Evolutionary conservation across 2,797 vertebrate species (phyloP), one percentile per base, ranked within the genome.

Genomic region (Naso thynnoides): DNA sequence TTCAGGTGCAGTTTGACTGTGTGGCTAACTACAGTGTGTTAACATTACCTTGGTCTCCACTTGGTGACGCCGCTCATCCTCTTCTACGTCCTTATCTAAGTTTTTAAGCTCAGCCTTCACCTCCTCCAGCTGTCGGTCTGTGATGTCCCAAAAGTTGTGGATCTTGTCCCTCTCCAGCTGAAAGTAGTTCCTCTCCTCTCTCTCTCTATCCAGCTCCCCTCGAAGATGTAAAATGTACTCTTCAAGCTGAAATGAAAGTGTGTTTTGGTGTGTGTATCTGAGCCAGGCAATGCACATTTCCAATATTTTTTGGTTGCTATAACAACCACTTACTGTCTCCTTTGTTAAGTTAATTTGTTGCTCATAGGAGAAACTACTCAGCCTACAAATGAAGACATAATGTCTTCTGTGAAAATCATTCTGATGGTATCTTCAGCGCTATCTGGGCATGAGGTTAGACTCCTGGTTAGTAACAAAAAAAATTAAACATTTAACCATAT

Each of bases 181-280:
- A 80, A 97, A 97, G 39, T 95, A 97, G 89, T 95, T 98, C 11
- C 96, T 95, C 66, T 98, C 97, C 74, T 96, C 95, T 41, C 96
- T 91, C 64, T 96, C 96, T 0, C 94, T 88, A 36, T 98, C 96
- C 83, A 98, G 91, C 83, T 98, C 96, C 75, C 96, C 94, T 19
- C 93, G 90, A 7, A 97, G 88, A 0, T 66, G 93, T 0, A 13
- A 15, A 0, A 96, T 77, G 2, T 98, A 94, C 9, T 96, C 93
- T 71, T 96, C 93, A 83, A 98, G 80, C 97, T 98, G 84, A 52
- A 82, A 77, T 14, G 1, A 61, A 72, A 66, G 59, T 5, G 9
- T 3, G 14, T 23, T 56, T 70, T 4, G 56, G 7, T 29, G n/a
- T 39, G 16, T 23, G 26, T 16, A 38, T 47, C 13, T 62, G 21